Base-by-base conservation (phyloP, 2,113 vertebrate genomes). In the Limanda limanda region DNA sequence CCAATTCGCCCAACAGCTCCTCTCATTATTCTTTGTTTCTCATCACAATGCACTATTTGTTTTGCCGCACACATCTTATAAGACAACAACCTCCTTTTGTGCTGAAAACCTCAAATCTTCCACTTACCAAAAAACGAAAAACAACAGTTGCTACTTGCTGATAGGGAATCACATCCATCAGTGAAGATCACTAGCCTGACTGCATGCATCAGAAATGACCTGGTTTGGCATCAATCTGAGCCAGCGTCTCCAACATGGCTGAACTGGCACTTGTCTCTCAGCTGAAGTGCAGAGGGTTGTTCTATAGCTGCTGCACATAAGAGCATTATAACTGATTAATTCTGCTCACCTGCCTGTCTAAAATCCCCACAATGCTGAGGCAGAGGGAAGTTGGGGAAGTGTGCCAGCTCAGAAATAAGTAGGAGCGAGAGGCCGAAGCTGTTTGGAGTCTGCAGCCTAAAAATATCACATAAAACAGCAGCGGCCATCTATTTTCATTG, bases 331-430 rank as follows among this genome's bases (percentile, higher is more conserved):
- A 10, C 74, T 74, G 74, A 87, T 89, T 89, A 85, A 84, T 88
- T 76, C 70, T 70, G 66, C 71, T 86, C 83, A 85, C 80, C 83
- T 87, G 80, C 69, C 81, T 40, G 47, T 24, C 51, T 83, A 76
- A 86, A 94, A 93, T 91, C 89, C 86, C 78, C 42, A 62, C 60
- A 84, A 18, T 91, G 93, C 91, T 92, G 91, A 90, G 81, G 73
- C 68, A 85, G 85, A 60, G 51, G 31, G 31, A 87, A 78, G 64
- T 23, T 35, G 15, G 65, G 67, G 70, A 79, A 37, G 77, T 37
- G 72, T 71, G 80, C 71, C 74, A 86, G 66, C 76, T 84, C 52
- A 79, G 71, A 83, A 76, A 74, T 62, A 82, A 68, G 61, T 54
- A 60, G 64, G n/a, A 68, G 63, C 64, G 67, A 59, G 24, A 23